Percentiles rank a stretch among this genome's conserved stretches.
Conservation (phyloP, 2,797 vertebrate genomes). For the Lagodon rhomboides region DNA sequence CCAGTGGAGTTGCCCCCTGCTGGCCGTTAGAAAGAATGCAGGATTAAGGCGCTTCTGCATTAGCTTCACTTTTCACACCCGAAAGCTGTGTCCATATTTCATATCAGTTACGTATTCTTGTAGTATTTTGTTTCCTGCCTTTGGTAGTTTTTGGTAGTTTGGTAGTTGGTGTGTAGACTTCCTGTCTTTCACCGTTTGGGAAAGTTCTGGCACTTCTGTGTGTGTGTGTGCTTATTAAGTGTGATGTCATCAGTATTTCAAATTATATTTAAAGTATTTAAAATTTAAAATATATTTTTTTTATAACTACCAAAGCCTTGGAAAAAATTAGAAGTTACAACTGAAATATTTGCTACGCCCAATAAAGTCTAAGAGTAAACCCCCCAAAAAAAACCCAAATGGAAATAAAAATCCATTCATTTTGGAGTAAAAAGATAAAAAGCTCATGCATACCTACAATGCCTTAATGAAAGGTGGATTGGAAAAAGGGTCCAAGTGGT, state of each 20-base stretch:
- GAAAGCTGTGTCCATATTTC: too few species aligned
- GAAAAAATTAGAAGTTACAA: slow-evolving; percentile 1
- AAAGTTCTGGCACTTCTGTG: too few species aligned
- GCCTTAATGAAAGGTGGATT: slow-evolving; percentile 47
- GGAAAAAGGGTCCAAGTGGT: slow-evolving; percentile 30
- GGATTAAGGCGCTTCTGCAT: too few species aligned
- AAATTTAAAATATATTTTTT: background rate
- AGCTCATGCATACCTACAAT: slow-evolving; percentile 65
- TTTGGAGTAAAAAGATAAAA: slow-evolving; percentile 57
- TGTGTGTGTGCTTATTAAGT: too few species aligned
- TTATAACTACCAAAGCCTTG: background rate
- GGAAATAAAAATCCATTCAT: slow-evolving; percentile 44
- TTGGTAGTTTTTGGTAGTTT: background rate
- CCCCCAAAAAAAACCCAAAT: slow-evolving; percentile 6
- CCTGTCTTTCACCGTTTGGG: too few species aligned
- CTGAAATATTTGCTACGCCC: slow-evolving; percentile 34
- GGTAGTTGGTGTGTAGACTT: too few species aligned
- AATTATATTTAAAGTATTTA: too few species aligned
- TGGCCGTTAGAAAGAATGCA: too few species aligned
- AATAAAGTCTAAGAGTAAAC: slow-evolving; percentile 12
- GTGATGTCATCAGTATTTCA: too few species aligned
- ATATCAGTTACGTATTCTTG: background rate
- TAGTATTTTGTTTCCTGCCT: background rate
- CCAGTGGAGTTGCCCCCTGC: too few species aligned
- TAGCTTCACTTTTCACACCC: too few species aligned